These are phyloP conservation scores for Habrosyne pyritoides DNA, from an alignment of 2,888 invertebrate species.

Conservation along the genomic window DNA sequence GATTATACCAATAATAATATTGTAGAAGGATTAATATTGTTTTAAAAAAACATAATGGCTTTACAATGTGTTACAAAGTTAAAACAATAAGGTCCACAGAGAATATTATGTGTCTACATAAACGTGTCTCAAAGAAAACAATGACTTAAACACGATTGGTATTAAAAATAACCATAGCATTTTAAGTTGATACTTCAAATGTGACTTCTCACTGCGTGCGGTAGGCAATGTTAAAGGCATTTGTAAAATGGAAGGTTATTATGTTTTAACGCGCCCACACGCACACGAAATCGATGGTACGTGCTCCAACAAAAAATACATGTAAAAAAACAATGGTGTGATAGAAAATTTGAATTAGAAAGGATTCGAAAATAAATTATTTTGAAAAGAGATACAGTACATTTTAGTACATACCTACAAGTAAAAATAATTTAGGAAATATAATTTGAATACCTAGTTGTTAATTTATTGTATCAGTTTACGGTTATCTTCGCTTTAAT, in stretches of 20 bases:
- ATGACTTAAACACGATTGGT: constrained; percentile 61
- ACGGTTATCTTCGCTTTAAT: too few species aligned
- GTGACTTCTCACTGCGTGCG: constrained; percentile 70
- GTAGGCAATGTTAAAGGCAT: constrained; percentile 67
- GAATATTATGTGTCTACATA: constrained; percentile 52
- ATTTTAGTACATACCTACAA: too few species aligned
- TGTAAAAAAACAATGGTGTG: constrained; percentile 44
- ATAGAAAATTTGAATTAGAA: constrained; percentile 14
- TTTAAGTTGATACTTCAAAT: constrained; percentile 69
- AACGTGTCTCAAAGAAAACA: constrained; percentile 76
- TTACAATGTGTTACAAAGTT: constrained; percentile 25
- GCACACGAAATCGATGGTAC: constrained; percentile 47
- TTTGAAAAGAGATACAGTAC: too few species aligned
- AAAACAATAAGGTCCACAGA: constrained; percentile 44
- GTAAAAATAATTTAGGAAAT: too few species aligned
- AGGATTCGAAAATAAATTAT: too few species aligned
- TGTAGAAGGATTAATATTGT: not conserved
- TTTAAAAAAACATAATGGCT: not conserved
- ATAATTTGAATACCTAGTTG: too few species aligned
- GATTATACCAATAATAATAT: too few species aligned
- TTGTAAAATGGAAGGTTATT: constrained; percentile 68
- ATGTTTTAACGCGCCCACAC: constrained; percentile 74
- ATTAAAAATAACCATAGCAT: constrained; percentile 67
- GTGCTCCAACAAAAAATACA: constrained; percentile 56
- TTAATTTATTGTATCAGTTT: too few species aligned